These are phyloP conservation scores for Caenorhabditis afra DNA, from an alignment of 2,888 invertebrate genomes.

Conservation along the genomic window DNA sequence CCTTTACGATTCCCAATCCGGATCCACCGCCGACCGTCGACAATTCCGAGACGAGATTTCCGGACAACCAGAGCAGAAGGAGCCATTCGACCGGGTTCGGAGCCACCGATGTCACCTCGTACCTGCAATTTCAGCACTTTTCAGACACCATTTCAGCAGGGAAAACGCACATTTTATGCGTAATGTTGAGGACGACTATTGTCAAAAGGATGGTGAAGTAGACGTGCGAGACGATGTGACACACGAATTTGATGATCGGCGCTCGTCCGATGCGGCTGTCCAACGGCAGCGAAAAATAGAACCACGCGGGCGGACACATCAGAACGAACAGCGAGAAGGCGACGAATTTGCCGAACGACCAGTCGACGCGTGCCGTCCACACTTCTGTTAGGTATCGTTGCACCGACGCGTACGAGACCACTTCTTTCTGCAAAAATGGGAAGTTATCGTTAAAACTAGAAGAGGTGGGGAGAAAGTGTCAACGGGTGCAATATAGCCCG, in stretches of 20 bases:
- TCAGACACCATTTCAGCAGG: neutral
- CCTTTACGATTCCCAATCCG: conserved; percentile 79
- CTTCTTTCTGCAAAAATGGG: conserved; percentile 74
- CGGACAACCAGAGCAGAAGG: conserved; percentile 78
- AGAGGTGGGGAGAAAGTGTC: too few species aligned
- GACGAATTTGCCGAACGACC: conserved; percentile 96
- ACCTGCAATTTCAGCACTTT: conserved; percentile 26
- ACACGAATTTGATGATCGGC: conserved; percentile 99
- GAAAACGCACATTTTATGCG: conserved; percentile 74
- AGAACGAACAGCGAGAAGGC: conserved; percentile 93
- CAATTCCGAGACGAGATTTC: conserved; percentile 90
- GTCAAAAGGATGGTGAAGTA: conserved; percentile 95
- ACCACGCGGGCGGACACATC: conserved; percentile 91
- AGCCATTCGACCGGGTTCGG: conserved; percentile 80
- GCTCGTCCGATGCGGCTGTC: conserved; percentile 86
- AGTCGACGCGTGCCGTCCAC: conserved; percentile 96
- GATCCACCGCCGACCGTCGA: conserved; percentile 98
- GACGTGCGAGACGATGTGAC: conserved; percentile 97
- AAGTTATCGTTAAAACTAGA: too few species aligned
- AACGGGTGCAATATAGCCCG: too few species aligned
- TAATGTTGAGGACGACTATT: conserved; percentile 79
- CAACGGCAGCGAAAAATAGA: conserved; percentile 79
- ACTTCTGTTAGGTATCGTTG: conserved; percentile 87
- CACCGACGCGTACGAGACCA: conserved; percentile 81
- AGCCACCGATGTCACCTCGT: conserved; percentile 75